Percentiles rank a stretch among this genome's conserved stretches.
Conservation (phyloP, 2,888 invertebrate species). For the Dione juno region DNA sequence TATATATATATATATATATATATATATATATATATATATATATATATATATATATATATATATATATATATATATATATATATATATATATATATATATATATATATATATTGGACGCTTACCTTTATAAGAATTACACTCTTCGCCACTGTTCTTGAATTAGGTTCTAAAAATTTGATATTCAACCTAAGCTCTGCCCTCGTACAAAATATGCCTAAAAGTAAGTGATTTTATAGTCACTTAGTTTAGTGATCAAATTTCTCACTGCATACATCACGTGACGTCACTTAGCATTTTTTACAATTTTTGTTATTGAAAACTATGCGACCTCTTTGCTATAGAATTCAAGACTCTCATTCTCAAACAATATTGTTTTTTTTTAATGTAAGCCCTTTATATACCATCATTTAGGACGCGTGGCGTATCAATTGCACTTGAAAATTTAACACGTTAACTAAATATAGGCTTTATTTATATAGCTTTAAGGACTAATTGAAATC, state of each 20-base stretch:
- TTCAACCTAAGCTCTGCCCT: too few relatives aligned
- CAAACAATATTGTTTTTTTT: background rate
- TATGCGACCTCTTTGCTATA: background rate
- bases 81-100: too few relatives aligned
- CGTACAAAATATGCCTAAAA: too few relatives aligned
- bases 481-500: background rate
- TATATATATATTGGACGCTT: too few relatives aligned
- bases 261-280: background rate
- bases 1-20: too few relatives aligned
- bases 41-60: too few relatives aligned
- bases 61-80: too few relatives aligned
- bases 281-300: background rate
- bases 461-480: background rate
- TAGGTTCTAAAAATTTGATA: too few relatives aligned
- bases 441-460: background rate
- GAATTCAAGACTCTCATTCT: background rate
- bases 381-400: slow-evolving; percentile 2
- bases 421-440: slow-evolving; percentile 33
- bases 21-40: too few relatives aligned
- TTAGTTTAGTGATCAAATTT: background rate
- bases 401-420: slow-evolving; percentile 31
- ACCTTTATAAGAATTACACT: too few relatives aligned
- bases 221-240: background rate
- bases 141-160: too few relatives aligned
- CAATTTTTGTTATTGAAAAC: background rate